Percentiles rank a stretch among this genome's conserved stretches.
These are phyloP conservation scores for Melanotaenia parkinsoni DNA, from an alignment of 2,797 vertebrate species.

Conservation along the genomic window DNA sequence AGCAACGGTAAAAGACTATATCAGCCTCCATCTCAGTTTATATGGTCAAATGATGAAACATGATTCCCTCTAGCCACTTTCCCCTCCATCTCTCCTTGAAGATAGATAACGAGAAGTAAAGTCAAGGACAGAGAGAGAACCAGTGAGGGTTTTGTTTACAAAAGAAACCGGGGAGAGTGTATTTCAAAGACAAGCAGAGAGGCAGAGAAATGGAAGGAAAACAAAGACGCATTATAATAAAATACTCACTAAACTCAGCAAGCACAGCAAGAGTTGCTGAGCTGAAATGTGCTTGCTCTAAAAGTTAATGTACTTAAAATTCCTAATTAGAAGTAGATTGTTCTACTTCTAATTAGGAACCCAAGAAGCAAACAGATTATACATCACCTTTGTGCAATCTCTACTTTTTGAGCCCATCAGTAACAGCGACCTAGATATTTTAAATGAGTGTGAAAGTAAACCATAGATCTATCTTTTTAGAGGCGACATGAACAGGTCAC, in stretches of 20 bases:
- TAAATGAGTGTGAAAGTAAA: not conserved
- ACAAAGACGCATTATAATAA: not conserved
- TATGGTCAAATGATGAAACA: slow-evolving; percentile 74
- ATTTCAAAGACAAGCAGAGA: slow-evolving; percentile 53
- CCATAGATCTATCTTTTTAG: not conserved
- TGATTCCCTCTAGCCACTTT: slow-evolving; percentile 66
- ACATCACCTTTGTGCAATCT: not conserved
- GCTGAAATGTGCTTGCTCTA: not conserved
- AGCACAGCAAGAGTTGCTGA: not conserved
- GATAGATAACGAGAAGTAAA: slow-evolving; percentile 68
- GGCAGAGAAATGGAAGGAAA: slow-evolving; percentile 5
- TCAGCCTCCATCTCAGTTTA: slow-evolving; percentile 60
- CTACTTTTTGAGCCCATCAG: not conserved
- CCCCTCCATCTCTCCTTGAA: slow-evolving; percentile 62
- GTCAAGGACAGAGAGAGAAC: slow-evolving; percentile 67
- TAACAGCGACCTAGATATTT: not conserved
- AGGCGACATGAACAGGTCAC: not conserved
- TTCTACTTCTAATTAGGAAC: slow-evolving; percentile 4
- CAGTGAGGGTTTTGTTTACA: slow-evolving; percentile 70
- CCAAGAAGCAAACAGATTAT: not conserved
- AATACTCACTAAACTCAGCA: slow-evolving; percentile 1
- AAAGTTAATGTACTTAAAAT: not conserved
- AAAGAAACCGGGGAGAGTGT: slow-evolving; percentile 52
- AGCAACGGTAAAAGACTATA: slow-evolving; percentile 59
- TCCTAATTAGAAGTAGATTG: not conserved